Conservation (phyloP, 2,797 vertebrate species). For the Gymnodraco acuticeps region DNA sequence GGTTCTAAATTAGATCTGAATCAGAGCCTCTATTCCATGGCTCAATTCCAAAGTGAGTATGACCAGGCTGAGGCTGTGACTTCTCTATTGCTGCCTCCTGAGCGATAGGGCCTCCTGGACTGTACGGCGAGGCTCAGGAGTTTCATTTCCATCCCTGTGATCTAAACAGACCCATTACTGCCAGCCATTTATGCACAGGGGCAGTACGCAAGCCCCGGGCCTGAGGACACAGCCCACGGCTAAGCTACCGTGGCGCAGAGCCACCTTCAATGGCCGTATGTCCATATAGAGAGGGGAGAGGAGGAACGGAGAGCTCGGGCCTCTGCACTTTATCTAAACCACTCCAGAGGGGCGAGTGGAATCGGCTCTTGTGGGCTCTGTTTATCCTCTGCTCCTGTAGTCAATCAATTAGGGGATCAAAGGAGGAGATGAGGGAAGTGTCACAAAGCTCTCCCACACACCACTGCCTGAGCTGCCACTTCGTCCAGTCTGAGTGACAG, state of each 20-base stretch:
- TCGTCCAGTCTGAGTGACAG: slow-evolving; percentile 78
- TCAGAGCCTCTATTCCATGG: slow-evolving; percentile 70
- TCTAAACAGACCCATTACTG: slow-evolving; percentile 89
- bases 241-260: slow-evolving; percentile 84
- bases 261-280: slow-evolving; percentile 80
- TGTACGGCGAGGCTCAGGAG: slow-evolving; percentile 78
- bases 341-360: slow-evolving; percentile 84
- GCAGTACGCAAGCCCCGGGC: slow-evolving; percentile 70
- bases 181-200: slow-evolving; percentile 72
- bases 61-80: slow-evolving; percentile 65
- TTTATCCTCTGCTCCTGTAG: slow-evolving; percentile 86
- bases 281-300: slow-evolving; percentile 66
- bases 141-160: slow-evolving; percentile 88
- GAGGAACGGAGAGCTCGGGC: slow-evolving; percentile 61
- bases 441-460: slow-evolving; percentile 81
- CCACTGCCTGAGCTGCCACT: slow-evolving; percentile 72
- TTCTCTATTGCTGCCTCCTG: slow-evolving; percentile 71
- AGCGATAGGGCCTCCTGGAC: slow-evolving; percentile 80
- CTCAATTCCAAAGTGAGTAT: slow-evolving; percentile 70
- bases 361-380: slow-evolving; percentile 85
- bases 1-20: slow-evolving; percentile 81
- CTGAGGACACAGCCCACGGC: slow-evolving; percentile 76
- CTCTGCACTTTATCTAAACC: slow-evolving; percentile 84
- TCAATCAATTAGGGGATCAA: slow-evolving; percentile 90
- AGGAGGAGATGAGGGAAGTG: slow-evolving; percentile 81